Evolutionary conservation across 1,140 invertebrate species (phyloP), one percentile per base, ranked within the genome.

Genomic region (Drosophila sp.): DNA sequence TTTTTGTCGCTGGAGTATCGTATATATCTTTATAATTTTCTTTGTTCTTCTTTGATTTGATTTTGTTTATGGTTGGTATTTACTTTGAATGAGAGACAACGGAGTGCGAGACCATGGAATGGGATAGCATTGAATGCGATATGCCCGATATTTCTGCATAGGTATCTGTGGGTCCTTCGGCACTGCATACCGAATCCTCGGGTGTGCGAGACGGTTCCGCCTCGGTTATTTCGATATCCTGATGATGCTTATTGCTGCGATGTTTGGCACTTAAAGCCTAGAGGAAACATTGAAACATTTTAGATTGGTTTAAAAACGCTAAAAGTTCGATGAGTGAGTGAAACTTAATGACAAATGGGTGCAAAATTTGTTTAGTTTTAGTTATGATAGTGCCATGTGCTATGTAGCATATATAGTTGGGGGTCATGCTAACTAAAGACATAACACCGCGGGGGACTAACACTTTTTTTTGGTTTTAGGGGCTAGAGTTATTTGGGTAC

Each of bases 141-240:
- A 92, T 80, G 38, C 86, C 90, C 30, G 91, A 92, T 65, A 92
- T 91, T 82, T 92, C 91, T 10, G 86, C 91, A 77, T 86, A 90
- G 58, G 91, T 92, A 54, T 92, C 91, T 41, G 91, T 94, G 38
- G 96, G 95, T 2, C 95, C 96, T 91, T 96, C 96, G 44, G 93
- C 94, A 72, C 95, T 96, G 89, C 96, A 96, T 11, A 96, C 95
- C 1, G 95, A 96, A 81, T 96, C 96, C 85, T 94, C 93, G 4
- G 93, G 94, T 54, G 93, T 94, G 32, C 95, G 93, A 0, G 95
- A 95, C 1, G 94, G 94, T 92, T 96, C 95, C 25, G 94, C 94
- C 87, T 95, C 95, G 38, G 94, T 95, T 55, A 93, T 93, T 91
- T 94, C 94, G 54, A 93, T 92, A 66, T 93, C 93, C 90, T 91